Evolutionary conservation across 2,113 vertebrate genomes (phyloP), one percentile per base, ranked within the genome.

Genomic region (Phaetusa simplex): DNA sequence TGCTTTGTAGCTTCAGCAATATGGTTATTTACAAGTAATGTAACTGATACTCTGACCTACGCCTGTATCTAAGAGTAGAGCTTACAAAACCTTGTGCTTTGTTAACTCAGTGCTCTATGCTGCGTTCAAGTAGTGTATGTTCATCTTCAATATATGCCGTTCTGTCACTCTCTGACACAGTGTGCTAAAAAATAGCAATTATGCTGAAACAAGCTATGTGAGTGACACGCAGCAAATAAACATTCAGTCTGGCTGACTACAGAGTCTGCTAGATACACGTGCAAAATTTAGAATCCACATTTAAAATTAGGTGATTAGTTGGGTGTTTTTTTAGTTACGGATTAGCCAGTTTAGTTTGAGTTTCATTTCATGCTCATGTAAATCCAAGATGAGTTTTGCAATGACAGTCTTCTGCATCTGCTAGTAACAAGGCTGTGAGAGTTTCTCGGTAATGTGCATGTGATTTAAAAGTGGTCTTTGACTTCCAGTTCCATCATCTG

Each of bases 211-310:
- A 52, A 72, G 20, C 26, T 42, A 13, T 18, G 8, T 55, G 65
- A 70, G 7, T 36, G 52, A 79, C n/a, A 67, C 6, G 8, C 11
- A 47, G 14, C 9, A 56, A 76, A 61, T 20, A 42, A 40, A 38
- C 14, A 7, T 40, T 62, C 16, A 16, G 52, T 29, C 29, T 50
- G 42, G 8, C 40, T 81, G 84, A 29, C 45, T 61, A 16, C 20
- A 67, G 38, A 45, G 65, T 29, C 23, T 64, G 4, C 26, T 22
- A 32, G 22, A 66, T 21, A 65, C 10, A 30, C 0, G 0, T 27
- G 18, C 59, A 56, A 78, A 76, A 42, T 71, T 38, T 45, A 38
- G 22, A 88, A 67, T 43, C 29, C 29, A n/a, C 11, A 14, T 49
- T 55, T 71, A 21, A 67, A 92, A 80, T 76, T 9, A 55, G 30